These are phyloP conservation scores for Pangasianodon gigas DNA, from an alignment of 2,113 vertebrate genomes.

Conservation along the genomic window DNA sequence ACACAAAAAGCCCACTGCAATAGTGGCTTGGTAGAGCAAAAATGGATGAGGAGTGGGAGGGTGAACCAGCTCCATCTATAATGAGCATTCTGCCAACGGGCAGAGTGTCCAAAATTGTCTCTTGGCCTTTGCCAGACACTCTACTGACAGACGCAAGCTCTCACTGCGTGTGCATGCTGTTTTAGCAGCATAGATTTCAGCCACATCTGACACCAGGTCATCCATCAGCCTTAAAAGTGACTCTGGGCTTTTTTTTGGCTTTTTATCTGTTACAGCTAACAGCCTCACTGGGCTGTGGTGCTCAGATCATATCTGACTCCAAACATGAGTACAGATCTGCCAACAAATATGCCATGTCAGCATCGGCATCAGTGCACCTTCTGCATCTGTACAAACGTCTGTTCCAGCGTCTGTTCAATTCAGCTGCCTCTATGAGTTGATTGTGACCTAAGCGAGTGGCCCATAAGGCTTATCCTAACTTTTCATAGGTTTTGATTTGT, in stretches of 20 bases:
- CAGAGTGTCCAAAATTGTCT: not conserved
- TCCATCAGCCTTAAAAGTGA: not conserved
- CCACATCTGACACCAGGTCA: constrained; percentile 3
- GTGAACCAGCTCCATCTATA: not conserved
- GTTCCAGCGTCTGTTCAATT: not conserved
- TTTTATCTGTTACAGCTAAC: not conserved
- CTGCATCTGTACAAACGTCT: not conserved
- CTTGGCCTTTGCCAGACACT: not conserved
- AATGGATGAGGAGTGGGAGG: not conserved
- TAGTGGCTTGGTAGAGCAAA: not conserved
- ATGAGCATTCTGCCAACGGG: not conserved
- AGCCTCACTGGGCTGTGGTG: not conserved
- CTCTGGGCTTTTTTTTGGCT: not conserved
- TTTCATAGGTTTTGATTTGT: not conserved
- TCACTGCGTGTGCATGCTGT: not conserved
- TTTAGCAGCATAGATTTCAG: not conserved
- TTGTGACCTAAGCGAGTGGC: not conserved
- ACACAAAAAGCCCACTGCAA: not conserved
- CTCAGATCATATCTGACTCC: not conserved
- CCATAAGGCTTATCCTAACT: not conserved
- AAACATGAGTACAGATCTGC: not conserved
- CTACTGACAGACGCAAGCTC: not conserved
- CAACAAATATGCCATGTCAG: not conserved
- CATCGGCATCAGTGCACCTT: not conserved
- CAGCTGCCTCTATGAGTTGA: not conserved